Conservation (phyloP, 30 jellyfish, hydroid and myxozoan species). For the Hydra vulgaris region DNA sequence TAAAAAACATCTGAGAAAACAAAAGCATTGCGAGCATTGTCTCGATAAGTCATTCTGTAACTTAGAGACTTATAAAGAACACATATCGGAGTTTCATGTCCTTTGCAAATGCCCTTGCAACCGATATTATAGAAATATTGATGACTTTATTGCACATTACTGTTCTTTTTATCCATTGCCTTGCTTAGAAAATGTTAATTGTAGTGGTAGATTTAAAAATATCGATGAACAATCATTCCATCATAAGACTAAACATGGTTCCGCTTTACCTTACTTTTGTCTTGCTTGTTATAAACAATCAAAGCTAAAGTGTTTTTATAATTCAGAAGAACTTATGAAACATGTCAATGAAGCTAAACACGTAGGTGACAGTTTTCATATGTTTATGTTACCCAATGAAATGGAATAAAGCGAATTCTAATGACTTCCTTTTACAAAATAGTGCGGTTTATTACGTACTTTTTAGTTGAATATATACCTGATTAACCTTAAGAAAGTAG, state of each 20-base stretch:
- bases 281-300: slow-evolving; percentile 72
- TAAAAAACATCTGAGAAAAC: slow-evolving; percentile 49
- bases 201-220: slow-evolving; percentile 58
- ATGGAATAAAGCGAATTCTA: not conserved
- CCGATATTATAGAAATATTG: slow-evolving; percentile 47
- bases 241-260: slow-evolving; percentile 66
- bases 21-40: slow-evolving; percentile 61
- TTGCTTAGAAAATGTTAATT: slow-evolving; percentile 74
- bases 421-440: too few relatives aligned
- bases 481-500: too few relatives aligned
- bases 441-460: too few relatives aligned
- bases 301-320: slow-evolving; percentile 48
- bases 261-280: slow-evolving; percentile 65
- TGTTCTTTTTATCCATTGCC: slow-evolving; percentile 69
- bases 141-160: slow-evolving; percentile 66
- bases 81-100: slow-evolving; percentile 43
- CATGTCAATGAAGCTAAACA: slow-evolving; percentile 54
- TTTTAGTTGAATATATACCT: too few relatives aligned
- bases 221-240: slow-evolving; percentile 87
- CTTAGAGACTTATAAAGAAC: slow-evolving; percentile 21
- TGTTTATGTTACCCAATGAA: slow-evolving; percentile 56
- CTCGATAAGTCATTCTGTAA: slow-evolving; percentile 58
- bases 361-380: slow-evolving; percentile 34
- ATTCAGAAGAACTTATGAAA: slow-evolving; percentile 46
- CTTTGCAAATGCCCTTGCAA: slow-evolving; percentile 70